Conservation (phyloP, 35 echinoderm and acorn worm genomes). For the Lytechinus pictus region DNA sequence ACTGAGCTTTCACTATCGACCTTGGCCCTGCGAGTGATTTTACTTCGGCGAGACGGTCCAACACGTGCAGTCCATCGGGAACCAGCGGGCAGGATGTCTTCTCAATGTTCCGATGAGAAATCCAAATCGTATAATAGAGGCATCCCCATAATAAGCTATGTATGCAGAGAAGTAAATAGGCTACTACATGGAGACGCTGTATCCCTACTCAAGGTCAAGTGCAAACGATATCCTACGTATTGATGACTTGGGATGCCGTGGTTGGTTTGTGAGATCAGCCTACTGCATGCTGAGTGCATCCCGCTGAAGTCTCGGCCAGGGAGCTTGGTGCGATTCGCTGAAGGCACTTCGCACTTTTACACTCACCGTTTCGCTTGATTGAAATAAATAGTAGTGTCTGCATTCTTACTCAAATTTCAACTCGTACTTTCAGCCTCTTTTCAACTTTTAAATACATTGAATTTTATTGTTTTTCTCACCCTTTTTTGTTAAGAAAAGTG, state of each 20-base stretch:
- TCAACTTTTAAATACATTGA: not conserved
- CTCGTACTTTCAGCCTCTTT: not conserved
- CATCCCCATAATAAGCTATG: not conserved
- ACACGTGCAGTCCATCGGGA: conserved; percentile 39
- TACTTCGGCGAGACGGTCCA: conserved; percentile 31
- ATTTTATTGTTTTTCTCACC: not conserved
- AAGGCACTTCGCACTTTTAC: not conserved
- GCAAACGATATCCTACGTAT: conserved; percentile 34
- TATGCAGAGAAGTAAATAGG: not conserved
- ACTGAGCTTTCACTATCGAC: not conserved
- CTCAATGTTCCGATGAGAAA: conserved; percentile 21
- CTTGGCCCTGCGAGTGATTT: conserved; percentile 33
- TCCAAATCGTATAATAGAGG: not conserved
- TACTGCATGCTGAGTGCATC: not conserved
- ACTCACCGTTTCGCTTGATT: not conserved
- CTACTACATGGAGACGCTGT: not conserved
- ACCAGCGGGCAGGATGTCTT: conserved; percentile 26
- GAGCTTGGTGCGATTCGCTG: not conserved
- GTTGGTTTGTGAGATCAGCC: not conserved
- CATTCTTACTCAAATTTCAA: conserved; percentile 5
- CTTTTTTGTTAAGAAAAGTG: no score
- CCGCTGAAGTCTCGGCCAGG: conserved; percentile 1
- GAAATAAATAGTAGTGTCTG: not conserved
- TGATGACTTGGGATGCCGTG: not conserved
- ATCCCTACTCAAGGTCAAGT: not conserved